These are phyloP conservation scores for Amorpha juglandis DNA, from an alignment of 2,888 invertebrate genomes.

Conservation along the genomic window DNA sequence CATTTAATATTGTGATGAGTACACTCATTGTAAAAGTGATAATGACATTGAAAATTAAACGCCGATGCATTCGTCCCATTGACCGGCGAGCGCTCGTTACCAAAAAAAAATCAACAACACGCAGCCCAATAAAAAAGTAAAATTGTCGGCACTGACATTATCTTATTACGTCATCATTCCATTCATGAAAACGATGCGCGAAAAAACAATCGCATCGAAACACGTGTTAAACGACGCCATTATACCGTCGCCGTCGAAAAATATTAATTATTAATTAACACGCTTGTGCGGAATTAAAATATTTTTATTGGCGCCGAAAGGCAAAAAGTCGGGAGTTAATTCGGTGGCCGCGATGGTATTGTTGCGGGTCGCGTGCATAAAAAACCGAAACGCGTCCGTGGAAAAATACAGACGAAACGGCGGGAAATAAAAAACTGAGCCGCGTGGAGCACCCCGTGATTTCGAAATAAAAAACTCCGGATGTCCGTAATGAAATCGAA, in stretches of 20 bases:
- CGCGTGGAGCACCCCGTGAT: slow-evolving; percentile 77
- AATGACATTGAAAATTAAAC: slow-evolving; percentile 84
- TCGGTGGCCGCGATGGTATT: slow-evolving; percentile 80
- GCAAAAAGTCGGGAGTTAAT: slow-evolving; percentile 82
- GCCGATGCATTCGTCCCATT: slow-evolving; percentile 78
- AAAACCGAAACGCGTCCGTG: slow-evolving; percentile 72
- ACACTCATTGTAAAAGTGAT: slow-evolving; percentile 79
- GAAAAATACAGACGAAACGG: slow-evolving; percentile 74
- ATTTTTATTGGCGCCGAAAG: slow-evolving; percentile 82
- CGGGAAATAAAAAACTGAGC: slow-evolving; percentile 70
- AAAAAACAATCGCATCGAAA: slow-evolving; percentile 79
- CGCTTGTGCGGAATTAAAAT: slow-evolving; percentile 78
- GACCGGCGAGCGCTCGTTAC: slow-evolving; percentile 71
- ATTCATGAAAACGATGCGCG: slow-evolving; percentile 80
- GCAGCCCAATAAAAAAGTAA: slow-evolving; percentile 81
- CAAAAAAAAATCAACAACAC: slow-evolving; percentile 76
- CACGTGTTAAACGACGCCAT: slow-evolving; percentile 80
- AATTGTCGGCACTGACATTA: slow-evolving; percentile 81
- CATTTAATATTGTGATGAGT: slow-evolving; percentile 46
- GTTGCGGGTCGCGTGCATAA: slow-evolving; percentile 80
- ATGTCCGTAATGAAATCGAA: slow-evolving; percentile 84
- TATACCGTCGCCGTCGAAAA: slow-evolving; percentile 77
- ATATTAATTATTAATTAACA: slow-evolving; percentile 84
- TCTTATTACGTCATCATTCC: slow-evolving; percentile 83
- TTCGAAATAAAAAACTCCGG: slow-evolving; percentile 82